Percentiles rank a stretch among this genome's conserved stretches.
phyloP scores from a whole-genome alignment of 2,113 vertebrate species.

The Paradoxurus hermaphroditus region DNA sequence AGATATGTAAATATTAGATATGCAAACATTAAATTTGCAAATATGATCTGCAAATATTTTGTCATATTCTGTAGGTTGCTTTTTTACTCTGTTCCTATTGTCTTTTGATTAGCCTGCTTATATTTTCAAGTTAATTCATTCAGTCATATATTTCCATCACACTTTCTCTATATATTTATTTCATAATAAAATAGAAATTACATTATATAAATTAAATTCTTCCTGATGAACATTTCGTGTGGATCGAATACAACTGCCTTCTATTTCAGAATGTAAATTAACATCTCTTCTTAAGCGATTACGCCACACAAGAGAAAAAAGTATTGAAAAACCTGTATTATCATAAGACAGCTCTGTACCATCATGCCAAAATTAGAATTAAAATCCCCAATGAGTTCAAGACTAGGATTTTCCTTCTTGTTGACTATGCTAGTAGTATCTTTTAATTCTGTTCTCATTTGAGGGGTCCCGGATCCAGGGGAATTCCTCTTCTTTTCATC shows the following conservation, averaged over 20 bases:
- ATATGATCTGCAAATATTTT: background rate
- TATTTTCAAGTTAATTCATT: conserved; percentile 1
- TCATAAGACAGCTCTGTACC: background rate
- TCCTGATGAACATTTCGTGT: background rate
- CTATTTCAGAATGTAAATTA: background rate
- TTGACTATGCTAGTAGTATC: background rate
- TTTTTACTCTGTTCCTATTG: background rate
- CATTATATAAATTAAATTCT: background rate
- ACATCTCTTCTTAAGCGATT: background rate
- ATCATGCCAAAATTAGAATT: background rate
- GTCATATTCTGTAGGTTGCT: background rate
- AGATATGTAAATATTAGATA: background rate
- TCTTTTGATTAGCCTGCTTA: background rate
- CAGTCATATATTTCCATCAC: background rate
- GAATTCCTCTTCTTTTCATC: background rate
- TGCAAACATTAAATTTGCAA: background rate
- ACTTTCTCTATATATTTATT: background rate
- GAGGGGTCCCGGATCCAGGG: background rate
- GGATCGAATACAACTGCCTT: background rate
- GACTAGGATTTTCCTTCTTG: background rate
- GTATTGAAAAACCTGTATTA: background rate
- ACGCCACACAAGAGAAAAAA: background rate
- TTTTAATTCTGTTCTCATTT: conserved; percentile 1
- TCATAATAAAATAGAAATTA: conserved; percentile 1
- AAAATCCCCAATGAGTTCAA: background rate